Conservation (phyloP, 2,797 vertebrate species). For the Mastacembelus armatus region DNA sequence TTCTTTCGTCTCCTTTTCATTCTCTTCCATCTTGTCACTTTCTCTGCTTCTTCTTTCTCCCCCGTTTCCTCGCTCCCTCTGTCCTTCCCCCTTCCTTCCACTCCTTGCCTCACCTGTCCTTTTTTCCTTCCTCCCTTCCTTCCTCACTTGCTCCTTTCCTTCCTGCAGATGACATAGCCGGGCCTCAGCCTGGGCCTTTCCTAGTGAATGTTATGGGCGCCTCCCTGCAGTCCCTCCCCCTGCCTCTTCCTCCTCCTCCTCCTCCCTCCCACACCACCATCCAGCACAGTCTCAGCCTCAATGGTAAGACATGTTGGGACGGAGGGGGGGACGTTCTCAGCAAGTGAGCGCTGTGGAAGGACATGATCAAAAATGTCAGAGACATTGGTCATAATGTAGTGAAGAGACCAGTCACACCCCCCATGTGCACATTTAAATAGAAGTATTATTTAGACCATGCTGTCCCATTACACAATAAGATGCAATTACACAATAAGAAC, state of each 20-base stretch:
- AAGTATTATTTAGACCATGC: too few species aligned
- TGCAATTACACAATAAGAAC: too few species aligned
- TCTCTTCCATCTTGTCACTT: neutral
- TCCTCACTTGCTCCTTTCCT: slow-evolving; percentile 28
- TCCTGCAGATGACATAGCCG: slow-evolving; percentile 94
- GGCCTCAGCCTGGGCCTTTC: slow-evolving; percentile 93
- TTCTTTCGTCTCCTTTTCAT: neutral
- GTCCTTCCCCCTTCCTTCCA: neutral
- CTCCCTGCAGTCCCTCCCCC: slow-evolving; percentile 95
- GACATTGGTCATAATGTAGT: too few species aligned
- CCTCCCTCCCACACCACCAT: slow-evolving; percentile 94
- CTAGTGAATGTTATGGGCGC: slow-evolving; percentile 94
- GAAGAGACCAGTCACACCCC: too few species aligned
- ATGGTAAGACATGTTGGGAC: slow-evolving; percentile 75
- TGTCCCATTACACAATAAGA: too few species aligned
- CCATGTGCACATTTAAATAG: too few species aligned
- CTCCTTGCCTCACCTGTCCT: neutral
- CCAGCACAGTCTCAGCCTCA: slow-evolving; percentile 90
- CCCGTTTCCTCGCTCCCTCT: neutral
- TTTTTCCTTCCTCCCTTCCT: neutral
- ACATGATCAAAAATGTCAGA: too few species aligned
- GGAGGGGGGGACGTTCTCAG: too few species aligned
- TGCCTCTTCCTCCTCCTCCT: slow-evolving; percentile 95
- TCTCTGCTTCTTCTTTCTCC: slow-evolving; percentile 3
- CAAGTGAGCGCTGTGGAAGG: too few species aligned